Evolutionary conservation across 2,113 vertebrate genomes (phyloP).

Genomic region (Albula glossodonta): DNA sequence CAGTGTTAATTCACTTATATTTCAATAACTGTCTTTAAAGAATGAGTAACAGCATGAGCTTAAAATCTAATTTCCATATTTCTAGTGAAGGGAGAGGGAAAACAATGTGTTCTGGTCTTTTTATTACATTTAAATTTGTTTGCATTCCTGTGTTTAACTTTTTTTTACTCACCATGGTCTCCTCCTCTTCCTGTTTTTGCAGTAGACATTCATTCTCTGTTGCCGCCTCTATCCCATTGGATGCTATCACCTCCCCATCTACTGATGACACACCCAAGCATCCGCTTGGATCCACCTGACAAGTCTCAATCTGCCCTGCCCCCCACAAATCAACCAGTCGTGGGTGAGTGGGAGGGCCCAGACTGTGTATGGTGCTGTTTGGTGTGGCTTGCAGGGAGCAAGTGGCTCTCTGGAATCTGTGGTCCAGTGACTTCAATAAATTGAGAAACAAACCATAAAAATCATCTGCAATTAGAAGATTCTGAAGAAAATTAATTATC

Average conservation of each 20-base stretch:
- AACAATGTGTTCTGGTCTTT: too few relatives aligned
- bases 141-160: too few relatives aligned
- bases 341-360: constrained; percentile 73
- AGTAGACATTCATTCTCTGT: constrained; percentile 83
- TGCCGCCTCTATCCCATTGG: constrained; percentile 69
- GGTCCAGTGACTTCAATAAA: constrained; percentile 64
- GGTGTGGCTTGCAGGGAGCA: constrained; percentile 76
- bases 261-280: constrained; percentile 75
- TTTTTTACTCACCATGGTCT: constrained; percentile 70
- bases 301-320: constrained; percentile 73
- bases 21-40: too few relatives aligned
- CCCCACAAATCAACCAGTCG: constrained; percentile 86
- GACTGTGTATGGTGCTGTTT: constrained; percentile 78
- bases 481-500: background rate
- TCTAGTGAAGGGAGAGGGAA: too few relatives aligned
- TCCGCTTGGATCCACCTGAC: constrained; percentile 71
- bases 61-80: too few relatives aligned
- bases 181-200: constrained; percentile 77
- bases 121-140: too few relatives aligned
- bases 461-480: background rate
- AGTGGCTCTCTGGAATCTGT: constrained; percentile 69
- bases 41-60: too few relatives aligned
- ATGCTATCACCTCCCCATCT: constrained; percentile 67
- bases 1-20: too few relatives aligned
- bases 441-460: background rate